phyloP scores from a whole-genome alignment of 1,140 invertebrate genomes.

The Teleogryllus occipitalis region DNA sequence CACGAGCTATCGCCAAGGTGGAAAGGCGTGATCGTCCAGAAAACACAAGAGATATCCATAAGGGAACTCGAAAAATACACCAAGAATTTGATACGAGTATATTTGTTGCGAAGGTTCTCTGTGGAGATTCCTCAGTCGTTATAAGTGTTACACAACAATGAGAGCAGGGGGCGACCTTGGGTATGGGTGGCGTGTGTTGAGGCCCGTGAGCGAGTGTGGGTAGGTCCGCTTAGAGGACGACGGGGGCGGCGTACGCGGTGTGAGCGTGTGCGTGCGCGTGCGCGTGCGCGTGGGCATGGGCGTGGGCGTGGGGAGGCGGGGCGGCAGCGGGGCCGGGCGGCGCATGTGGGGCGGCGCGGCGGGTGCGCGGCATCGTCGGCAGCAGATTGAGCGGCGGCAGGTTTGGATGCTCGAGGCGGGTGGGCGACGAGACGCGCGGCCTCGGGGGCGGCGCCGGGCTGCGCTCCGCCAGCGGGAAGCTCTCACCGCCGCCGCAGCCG shows the following conservation, averaged over 20 bases:
- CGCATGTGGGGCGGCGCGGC: constrained; percentile 25
- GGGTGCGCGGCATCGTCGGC: constrained; percentile 41
- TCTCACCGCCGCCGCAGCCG: constrained; percentile 59
- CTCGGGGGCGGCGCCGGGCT: constrained; percentile 23
- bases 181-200: no score
- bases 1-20: no score
- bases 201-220: no score
- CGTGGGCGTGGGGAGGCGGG: background rate
- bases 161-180: no score
- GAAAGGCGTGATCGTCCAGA: no score
- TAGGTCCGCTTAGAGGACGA: constrained; percentile 3
- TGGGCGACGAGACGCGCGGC: constrained; percentile 63
- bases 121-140: no score
- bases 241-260: background rate
- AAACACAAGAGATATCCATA: no score
- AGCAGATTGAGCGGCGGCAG: constrained; percentile 64
- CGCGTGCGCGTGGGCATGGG: background rate
- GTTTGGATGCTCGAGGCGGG: constrained; percentile 70
- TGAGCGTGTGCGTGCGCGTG: background rate
- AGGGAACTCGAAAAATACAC: no score
- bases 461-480: constrained; percentile 53
- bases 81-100: no score
- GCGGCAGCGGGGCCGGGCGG: background rate
- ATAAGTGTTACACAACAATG: no score
- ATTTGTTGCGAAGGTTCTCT: no score